Evolutionary conservation across 1,140 invertebrate genomes (phyloP).

Genomic region (Eueides isabella): DNA sequence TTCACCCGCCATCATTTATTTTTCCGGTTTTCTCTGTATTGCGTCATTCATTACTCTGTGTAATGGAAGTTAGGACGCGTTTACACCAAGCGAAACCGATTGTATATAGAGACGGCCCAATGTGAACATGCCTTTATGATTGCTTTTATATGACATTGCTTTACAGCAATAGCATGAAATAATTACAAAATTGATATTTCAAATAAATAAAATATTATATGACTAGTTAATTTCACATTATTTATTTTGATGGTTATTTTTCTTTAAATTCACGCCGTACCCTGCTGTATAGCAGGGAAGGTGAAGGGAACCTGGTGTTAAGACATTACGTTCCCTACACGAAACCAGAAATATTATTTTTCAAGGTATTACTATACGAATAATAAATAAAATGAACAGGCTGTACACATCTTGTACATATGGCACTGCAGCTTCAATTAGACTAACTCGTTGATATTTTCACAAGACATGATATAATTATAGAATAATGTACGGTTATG

Average conservation of each 20-base stretch:
- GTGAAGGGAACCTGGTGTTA: no score
- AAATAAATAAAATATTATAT: no score
- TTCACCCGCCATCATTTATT: neutral
- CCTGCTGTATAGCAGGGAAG: no score
- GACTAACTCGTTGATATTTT: slow-evolving; percentile 1
- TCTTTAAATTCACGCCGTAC: no score
- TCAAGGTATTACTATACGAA: neutral
- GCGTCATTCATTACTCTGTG: neutral
- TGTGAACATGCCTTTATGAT: neutral
- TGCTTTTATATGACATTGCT: neutral
- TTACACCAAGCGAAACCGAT: neutral
- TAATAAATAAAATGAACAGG: neutral
- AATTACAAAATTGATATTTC: neutral
- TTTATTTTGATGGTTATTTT: no score
- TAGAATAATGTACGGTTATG: neutral
- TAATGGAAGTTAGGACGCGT: neutral
- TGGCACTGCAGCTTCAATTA: slow-evolving; percentile 5
- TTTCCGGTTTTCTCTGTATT: neutral
- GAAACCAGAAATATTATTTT: neutral
- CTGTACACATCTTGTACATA: neutral
- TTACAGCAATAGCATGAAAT: neutral
- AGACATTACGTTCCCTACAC: no score
- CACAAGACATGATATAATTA: neutral
- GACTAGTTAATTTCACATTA: no score
- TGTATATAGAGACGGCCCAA: neutral